A percentile compares a stretch with the other conserved stretches of the same genome.
These are phyloP conservation scores for Calephelis nemesis DNA, from an alignment of 1,140 invertebrate genomes.

Conservation along the genomic window DNA sequence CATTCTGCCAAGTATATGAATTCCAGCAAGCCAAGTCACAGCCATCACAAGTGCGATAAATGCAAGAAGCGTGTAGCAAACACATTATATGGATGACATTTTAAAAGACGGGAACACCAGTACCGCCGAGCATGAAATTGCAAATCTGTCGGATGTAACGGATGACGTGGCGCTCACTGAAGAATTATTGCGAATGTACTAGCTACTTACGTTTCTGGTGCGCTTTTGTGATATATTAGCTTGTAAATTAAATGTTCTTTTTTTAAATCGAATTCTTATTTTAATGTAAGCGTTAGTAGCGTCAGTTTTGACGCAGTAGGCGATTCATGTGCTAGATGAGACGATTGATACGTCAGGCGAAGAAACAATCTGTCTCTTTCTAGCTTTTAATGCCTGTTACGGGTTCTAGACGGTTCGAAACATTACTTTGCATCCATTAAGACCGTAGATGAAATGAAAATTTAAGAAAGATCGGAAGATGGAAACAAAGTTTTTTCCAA, in stretches of 20 bases:
- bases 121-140: slow-evolving; percentile 13
- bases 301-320: no score
- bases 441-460: no score
- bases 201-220: not conserved
- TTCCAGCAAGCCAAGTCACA: not conserved
- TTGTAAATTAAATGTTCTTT: not conserved
- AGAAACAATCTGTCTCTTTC: no score
- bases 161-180: not conserved
- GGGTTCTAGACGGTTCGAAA: no score
- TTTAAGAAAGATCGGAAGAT: no score
- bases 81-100: slow-evolving; percentile 16
- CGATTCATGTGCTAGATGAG: no score
- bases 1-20: not conserved
- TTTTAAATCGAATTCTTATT: not conserved
- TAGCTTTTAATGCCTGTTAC: no score
- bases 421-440: no score
- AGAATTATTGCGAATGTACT: slow-evolving; percentile 13
- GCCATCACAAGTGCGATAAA: slow-evolving; percentile 1
- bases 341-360: no score
- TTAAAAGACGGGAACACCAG: slow-evolving; percentile 12
- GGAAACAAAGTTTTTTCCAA: no score
- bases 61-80: slow-evolving; percentile 11
- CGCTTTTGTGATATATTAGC: not conserved
- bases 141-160: slow-evolving; percentile 17
- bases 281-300: no score